Evolutionary conservation across 2,113 vertebrate species (phyloP).

Genomic region (Sapayoa aenigma): DNA sequence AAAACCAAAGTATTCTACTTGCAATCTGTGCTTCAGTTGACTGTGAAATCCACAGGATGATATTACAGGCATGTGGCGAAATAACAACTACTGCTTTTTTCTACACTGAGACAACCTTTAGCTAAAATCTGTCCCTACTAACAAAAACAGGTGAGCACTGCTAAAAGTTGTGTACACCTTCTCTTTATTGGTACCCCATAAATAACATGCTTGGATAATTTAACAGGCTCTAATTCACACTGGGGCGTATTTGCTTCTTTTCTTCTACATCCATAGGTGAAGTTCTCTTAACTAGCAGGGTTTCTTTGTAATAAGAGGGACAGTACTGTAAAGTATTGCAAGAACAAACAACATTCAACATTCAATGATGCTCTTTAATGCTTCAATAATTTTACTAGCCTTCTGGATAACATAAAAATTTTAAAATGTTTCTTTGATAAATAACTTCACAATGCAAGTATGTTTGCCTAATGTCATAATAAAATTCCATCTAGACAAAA

Average conservation of each 20-base stretch:
- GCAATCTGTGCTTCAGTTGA: no score
- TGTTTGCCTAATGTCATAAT: neutral
- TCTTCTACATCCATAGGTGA: neutral
- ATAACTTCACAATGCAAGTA: neutral
- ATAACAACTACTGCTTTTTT: neutral
- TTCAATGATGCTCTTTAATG: neutral
- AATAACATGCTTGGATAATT: neutral
- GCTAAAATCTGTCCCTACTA: neutral
- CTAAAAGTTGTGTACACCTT: neutral
- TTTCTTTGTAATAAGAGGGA: neutral
- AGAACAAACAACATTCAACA: neutral
- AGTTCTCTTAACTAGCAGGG: neutral
- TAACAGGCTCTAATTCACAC: neutral
- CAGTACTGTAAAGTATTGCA: neutral
- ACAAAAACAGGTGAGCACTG: neutral
- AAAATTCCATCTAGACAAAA: neutral
- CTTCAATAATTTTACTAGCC: neutral
- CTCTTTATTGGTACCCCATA: neutral
- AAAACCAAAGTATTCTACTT: no score
- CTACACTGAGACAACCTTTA: neutral
- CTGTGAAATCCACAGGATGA: no score
- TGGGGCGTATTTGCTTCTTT: neutral
- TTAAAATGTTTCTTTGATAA: neutral
- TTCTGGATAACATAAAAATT: neutral
- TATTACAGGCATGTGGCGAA: neutral